Base-by-base conservation (phyloP, 2,888 invertebrate genomes). In the Acrocera orbiculus region DNA sequence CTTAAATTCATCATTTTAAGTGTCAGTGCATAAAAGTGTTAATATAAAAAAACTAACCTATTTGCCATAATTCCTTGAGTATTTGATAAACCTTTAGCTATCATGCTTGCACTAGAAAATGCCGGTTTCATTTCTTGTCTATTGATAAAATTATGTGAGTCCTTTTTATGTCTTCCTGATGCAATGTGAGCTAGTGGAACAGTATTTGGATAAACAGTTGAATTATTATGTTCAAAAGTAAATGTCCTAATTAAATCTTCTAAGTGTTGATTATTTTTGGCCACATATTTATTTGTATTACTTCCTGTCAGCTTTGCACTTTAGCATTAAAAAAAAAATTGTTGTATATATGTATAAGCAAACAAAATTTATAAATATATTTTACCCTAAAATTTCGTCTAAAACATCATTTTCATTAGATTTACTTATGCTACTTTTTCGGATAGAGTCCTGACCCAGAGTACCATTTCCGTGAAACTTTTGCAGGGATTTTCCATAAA, bases 311-410 rank as follows among this genome's bases (percentile, higher is more conserved):
- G n/a, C n/a, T n/a, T n/a, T n/a, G n/a, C n/a, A n/a, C n/a, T n/a
- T n/a, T n/a, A n/a, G n/a, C n/a, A n/a, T n/a, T n/a, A n/a, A n/a
- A n/a, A n/a, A n/a, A n/a, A n/a, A n/a, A n/a, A n/a, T n/a, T n/a
- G n/a, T n/a, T n/a, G n/a, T n/a, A n/a, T n/a, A n/a, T n/a, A n/a
- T n/a, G n/a, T n/a, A n/a, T n/a, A n/a, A 10, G 26, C 9, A 24
- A 30, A 15, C 16, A 14, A 8, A 14, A 26, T 13, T 27, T 27
- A 36, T 20, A n/a, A n/a, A n/a, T n/a, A n/a, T 30, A 31, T 52
- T 64, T 54, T 53, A 80, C 81, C 80, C 80, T 42, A 81, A 61
- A 43, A 80, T 73, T 47, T 75, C 72, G 5, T 76, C 75, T 47
- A 77, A 72, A 43, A 76, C 71, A 46, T 77, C 76, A 19, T 69